Base-by-base conservation (phyloP, 2,113 vertebrate species). In the Struthio camelus region DNA sequence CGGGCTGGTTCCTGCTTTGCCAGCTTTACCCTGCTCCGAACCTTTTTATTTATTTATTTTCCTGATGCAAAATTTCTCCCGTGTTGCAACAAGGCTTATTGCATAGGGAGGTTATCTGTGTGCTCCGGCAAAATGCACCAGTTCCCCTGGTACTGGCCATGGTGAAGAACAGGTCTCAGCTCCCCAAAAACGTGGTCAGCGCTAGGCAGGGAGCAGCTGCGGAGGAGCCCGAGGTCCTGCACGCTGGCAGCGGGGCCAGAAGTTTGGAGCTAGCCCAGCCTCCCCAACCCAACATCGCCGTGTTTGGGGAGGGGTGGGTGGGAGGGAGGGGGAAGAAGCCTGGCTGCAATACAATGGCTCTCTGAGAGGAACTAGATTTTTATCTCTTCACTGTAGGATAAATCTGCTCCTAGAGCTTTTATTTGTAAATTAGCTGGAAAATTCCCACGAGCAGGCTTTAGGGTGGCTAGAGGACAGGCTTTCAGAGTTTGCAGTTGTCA, bases 61-160 rank as follows among this genome's bases (percentile, higher is more conserved):
- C 62, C 16, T 54, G 25, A 16, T 5, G 48, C 30, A 0, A 20
- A 1, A 48, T 72, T 36, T 1, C 19, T 8, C 16, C 25, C n/a
- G 10, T 59, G 56, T 59, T 59, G 56, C 30, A 32, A 20, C 19
- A 48, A 46, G 34, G 14, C 42, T 70, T 38, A 32, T 24, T 36
- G 65, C n/a, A 28, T 17, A 18, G 8, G 36, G 59, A 18, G 18
- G 53, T 13, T n/a, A 38, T 22, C 20, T 48, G 32, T 27, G 16
- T 28, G 32, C 66, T 27, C 28, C 23, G 34, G 66, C 32, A 36
- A 34, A 71, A n/a, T 14, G 25, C 13, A n/a, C 48, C 9, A 28
- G 5, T 32, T 28, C 51, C 59, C 32, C 10, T 25, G 56, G 51
- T 36, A 40, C 67, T 44, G 44, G 36, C 65, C 73, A 28, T 23